Percentiles rank a stretch among this genome's conserved stretches.
Evolutionary conservation across 2,797 vertebrate species (phyloP).

Genomic region (Coracias cyanogaster): DNA sequence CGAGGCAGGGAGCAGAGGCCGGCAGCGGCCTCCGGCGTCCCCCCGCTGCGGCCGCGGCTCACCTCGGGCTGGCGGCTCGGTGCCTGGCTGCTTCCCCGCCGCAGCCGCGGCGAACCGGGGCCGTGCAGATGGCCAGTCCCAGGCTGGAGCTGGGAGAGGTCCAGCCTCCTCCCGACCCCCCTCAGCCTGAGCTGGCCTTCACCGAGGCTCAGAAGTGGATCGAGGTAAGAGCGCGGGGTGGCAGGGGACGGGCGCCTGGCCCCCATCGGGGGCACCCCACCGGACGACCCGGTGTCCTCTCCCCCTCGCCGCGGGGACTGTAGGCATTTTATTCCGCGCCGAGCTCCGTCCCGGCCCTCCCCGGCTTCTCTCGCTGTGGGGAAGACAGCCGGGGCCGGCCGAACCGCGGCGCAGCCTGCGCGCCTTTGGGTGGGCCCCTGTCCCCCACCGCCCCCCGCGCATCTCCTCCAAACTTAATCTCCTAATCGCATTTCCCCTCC

Average conservation of each 20-base stretch:
- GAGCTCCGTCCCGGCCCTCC: neutral
- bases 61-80: neutral
- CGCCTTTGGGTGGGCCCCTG: neutral
- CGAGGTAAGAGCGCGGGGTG: constrained; percentile 84
- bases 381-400: neutral
- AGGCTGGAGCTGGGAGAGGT: constrained; percentile 76
- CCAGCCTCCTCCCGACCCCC: constrained; percentile 76
- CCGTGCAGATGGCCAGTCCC: constrained; percentile 88
- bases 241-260: neutral
- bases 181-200: constrained; percentile 86
- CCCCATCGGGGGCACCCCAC: neutral
- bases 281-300: neutral
- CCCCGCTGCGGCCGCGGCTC: neutral
- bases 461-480: constrained; percentile 22
- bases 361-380: neutral
- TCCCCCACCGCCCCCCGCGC: too few species aligned
- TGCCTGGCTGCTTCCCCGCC: constrained; percentile 24
- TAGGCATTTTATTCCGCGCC: neutral
- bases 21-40: constrained; percentile 20
- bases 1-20: neutral
- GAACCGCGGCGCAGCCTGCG: neutral
- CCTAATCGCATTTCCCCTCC: constrained; percentile 29
- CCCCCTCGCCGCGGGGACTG: neutral
- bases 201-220: constrained; percentile 96
- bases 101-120: constrained; percentile 46